Percentiles rank a stretch among this genome's conserved stretches.
phyloP scores from a whole-genome alignment of 2,113 vertebrate species.

The Dolichotis patagonum region DNA sequence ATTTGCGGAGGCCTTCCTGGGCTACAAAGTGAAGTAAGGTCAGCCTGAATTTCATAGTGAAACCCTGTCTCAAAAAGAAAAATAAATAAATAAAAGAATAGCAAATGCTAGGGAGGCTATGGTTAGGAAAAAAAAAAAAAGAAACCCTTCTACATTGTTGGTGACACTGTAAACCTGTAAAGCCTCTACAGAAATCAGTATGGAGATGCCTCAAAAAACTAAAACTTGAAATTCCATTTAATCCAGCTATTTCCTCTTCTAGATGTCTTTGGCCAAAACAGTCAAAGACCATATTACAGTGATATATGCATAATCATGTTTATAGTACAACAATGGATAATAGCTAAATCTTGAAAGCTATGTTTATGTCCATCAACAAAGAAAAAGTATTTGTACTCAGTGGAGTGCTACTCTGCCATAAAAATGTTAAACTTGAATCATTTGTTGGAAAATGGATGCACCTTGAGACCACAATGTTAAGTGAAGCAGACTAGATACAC shows the following conservation, averaged over 20 bases:
- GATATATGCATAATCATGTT: neutral
- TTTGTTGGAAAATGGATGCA: neutral
- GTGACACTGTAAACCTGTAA: neutral
- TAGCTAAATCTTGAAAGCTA: neutral
- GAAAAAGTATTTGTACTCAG: neutral
- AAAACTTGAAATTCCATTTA: neutral
- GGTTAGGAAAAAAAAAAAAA: neutral
- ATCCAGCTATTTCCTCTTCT: neutral
- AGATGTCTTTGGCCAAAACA: neutral
- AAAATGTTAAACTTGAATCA: neutral
- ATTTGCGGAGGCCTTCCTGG: neutral
- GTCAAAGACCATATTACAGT: neutral
- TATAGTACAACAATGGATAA: neutral
- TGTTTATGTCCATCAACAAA: neutral
- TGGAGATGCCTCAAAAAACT: neutral
- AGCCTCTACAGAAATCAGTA: neutral
- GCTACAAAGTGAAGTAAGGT: no score
- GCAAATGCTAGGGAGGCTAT: neutral
- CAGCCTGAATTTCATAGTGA: neutral
- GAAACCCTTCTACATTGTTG: neutral
- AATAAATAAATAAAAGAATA: neutral
- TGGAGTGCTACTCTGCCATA: neutral
- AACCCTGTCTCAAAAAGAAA: neutral
- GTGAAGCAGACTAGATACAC: neutral
- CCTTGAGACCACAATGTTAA: neutral